Evolutionary conservation across 2,888 invertebrate genomes (phyloP).

Genomic region (Ormyrus labotus): DNA sequence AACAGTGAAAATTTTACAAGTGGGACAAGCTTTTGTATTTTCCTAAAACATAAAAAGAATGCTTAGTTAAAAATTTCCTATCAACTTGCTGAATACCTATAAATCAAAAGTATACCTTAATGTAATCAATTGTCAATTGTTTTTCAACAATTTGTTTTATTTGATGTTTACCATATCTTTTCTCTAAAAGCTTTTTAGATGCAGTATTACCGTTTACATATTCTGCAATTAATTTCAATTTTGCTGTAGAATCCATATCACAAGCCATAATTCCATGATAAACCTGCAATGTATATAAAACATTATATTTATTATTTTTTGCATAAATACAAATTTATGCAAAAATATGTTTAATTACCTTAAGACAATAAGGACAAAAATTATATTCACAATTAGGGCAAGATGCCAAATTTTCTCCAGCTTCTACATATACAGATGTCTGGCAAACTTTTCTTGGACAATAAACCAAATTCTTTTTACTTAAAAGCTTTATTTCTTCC

Average conservation of each 20-base stretch:
- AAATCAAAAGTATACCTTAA: slow-evolving; percentile 60
- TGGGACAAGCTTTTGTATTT: slow-evolving; percentile 64
- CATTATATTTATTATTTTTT: not conserved
- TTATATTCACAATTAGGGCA: slow-evolving; percentile 63
- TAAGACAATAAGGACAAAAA: slow-evolving; percentile 66
- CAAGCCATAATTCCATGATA: slow-evolving; percentile 66
- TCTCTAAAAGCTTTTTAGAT: slow-evolving; percentile 58
- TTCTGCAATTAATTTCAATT: slow-evolving; percentile 57
- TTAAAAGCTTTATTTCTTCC: slow-evolving; percentile 57
- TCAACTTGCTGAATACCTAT: no score
- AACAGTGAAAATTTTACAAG: slow-evolving; percentile 59
- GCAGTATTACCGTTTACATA: slow-evolving; percentile 59
- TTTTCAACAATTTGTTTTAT: slow-evolving; percentile 63
- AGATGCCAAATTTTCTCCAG: slow-evolving; percentile 61
- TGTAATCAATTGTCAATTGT: slow-evolving; percentile 61
- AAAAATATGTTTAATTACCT: slow-evolving; percentile 59
- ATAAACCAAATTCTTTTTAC: slow-evolving; percentile 63
- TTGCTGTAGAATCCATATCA: slow-evolving; percentile 54
- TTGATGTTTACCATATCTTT: slow-evolving; percentile 64
- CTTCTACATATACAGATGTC: slow-evolving; percentile 60
- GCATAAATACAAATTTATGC: not conserved
- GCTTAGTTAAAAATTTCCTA: not conserved
- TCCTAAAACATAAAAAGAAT: slow-evolving; percentile 58
- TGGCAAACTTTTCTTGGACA: slow-evolving; percentile 65
- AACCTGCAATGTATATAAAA: slow-evolving; percentile 54